A percentile compares a stretch with the other conserved stretches of the same genome.
These are phyloP conservation scores for Cathartes aura DNA, from an alignment of 2,113 vertebrate species.

Conservation along the genomic window DNA sequence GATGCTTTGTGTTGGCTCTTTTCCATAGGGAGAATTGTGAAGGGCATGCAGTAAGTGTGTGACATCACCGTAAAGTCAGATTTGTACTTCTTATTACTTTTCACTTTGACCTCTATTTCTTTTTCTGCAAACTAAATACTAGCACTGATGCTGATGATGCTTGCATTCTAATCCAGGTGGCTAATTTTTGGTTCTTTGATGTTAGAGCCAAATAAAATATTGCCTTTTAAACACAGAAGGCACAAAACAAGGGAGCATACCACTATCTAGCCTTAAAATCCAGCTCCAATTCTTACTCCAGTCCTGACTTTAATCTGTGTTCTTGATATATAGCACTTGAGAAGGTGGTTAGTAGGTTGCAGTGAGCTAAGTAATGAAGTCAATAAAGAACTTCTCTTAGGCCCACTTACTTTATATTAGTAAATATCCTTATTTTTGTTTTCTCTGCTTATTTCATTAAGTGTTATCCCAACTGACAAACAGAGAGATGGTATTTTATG, in stretches of 20 bases:
- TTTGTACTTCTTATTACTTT: not conserved
- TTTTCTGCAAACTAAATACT: not conserved
- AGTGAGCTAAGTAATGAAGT: not conserved
- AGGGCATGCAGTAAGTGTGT: not conserved
- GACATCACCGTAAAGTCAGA: not conserved
- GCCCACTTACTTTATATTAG: not conserved
- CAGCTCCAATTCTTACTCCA: not conserved
- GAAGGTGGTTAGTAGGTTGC: not conserved
- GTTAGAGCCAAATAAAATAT: not conserved
- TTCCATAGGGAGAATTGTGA: not conserved
- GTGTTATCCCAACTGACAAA: not conserved
- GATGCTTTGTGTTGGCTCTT: not conserved
- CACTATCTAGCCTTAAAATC: not conserved
- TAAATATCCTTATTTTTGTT: not conserved
- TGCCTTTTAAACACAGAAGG: not conserved
- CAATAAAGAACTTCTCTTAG: not conserved
- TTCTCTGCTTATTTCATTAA: not conserved
- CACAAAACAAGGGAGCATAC: not conserved
- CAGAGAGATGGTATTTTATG: not conserved
- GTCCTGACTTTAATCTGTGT: not conserved
- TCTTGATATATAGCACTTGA: not conserved
- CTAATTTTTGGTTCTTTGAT: not conserved
- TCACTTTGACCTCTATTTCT: not conserved
- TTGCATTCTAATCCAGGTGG: not conserved
- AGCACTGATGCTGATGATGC: not conserved